Conservation (phyloP, 2,888 invertebrate genomes). For the Lepidocyrtinus sp. region DNA sequence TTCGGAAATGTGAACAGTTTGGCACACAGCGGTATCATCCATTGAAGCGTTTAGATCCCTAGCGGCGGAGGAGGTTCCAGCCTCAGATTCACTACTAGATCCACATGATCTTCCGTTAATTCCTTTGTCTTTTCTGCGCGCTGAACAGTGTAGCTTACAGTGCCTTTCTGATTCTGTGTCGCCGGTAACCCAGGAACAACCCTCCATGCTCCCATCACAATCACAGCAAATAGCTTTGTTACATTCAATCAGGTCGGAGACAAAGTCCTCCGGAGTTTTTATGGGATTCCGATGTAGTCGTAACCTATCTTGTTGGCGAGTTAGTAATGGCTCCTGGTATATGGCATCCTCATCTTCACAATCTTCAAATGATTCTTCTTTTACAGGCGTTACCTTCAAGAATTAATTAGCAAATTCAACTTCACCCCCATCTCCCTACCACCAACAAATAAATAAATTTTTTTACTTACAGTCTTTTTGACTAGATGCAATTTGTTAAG, state of each 20-base stretch:
- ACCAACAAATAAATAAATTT: background rate
- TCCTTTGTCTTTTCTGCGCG: conserved; percentile 31
- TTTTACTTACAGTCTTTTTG: conserved; percentile 75
- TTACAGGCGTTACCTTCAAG: conserved; percentile 45
- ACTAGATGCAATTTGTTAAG: conserved; percentile 87
- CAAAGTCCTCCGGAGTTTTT: conserved; percentile 67
- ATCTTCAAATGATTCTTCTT: conserved; percentile 45
- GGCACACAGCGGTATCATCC: conserved; percentile 30
- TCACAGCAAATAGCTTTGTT: conserved; percentile 69
- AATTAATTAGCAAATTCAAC: background rate
- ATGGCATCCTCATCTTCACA: conserved; percentile 11
- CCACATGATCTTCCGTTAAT: conserved; percentile 14
- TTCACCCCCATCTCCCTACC: background rate
- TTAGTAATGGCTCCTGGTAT: conserved; percentile 25
- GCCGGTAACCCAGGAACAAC: conserved; percentile 29
- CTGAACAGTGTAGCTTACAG: conserved; percentile 48
- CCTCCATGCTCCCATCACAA: conserved; percentile 68
- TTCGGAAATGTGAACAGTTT: conserved; percentile 74
- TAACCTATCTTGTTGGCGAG: conserved; percentile 39
- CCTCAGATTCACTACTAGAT: conserved; percentile 16
- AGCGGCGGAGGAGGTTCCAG: background rate
- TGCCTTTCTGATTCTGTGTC: conserved; percentile 34
- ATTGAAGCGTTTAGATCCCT: background rate
- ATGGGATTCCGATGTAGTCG: conserved; percentile 49
- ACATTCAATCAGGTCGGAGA: conserved; percentile 69